Evolutionary conservation across 1,140 invertebrate species (phyloP).

Genomic region (Lordiphosa collinella): DNA sequence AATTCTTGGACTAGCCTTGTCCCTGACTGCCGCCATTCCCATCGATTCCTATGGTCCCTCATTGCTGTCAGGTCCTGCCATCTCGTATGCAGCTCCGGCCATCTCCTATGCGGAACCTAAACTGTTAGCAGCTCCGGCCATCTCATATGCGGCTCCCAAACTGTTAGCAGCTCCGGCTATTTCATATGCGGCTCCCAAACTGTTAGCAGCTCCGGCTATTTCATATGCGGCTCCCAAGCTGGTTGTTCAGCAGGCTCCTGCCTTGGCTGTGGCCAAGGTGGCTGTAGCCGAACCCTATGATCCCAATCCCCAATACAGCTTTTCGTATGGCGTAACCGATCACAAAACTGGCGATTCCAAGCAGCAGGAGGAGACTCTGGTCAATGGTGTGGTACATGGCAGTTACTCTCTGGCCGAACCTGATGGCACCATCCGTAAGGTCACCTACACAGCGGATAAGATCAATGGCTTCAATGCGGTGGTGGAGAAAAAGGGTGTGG

Average conservation of each 20-base stretch:
- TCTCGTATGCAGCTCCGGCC: conserved; percentile 47
- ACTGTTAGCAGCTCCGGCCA: conserved; percentile 32
- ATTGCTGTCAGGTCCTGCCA: conserved; percentile 26
- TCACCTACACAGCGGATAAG: conserved; percentile 82
- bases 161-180: conserved; percentile 7
- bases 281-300: conserved; percentile 83
- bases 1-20: conserved; percentile 52
- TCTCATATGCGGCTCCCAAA: conserved; percentile 22
- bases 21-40: conserved; percentile 45
- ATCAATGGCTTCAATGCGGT: conserved; percentile 84
- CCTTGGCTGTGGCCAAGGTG: conserved; percentile 75
- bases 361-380: conserved; percentile 82
- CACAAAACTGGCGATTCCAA: conserved; percentile 86
- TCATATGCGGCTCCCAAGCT: conserved; percentile 40
- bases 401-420: conserved; percentile 84
- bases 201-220: conserved; percentile 8
- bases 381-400: conserved; percentile 84
- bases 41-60: conserved; percentile 57
- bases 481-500: conserved; percentile 82
- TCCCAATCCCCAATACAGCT: conserved; percentile 86
- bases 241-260: conserved; percentile 55
- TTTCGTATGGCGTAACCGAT: conserved; percentile 86
- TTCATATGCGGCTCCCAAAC: conserved; percentile 28
- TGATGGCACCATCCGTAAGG: conserved; percentile 84
- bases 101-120: conserved; percentile 23